Conservation (phyloP, 1,140 invertebrate species). For the Pseudomyrmex sp. region DNA sequence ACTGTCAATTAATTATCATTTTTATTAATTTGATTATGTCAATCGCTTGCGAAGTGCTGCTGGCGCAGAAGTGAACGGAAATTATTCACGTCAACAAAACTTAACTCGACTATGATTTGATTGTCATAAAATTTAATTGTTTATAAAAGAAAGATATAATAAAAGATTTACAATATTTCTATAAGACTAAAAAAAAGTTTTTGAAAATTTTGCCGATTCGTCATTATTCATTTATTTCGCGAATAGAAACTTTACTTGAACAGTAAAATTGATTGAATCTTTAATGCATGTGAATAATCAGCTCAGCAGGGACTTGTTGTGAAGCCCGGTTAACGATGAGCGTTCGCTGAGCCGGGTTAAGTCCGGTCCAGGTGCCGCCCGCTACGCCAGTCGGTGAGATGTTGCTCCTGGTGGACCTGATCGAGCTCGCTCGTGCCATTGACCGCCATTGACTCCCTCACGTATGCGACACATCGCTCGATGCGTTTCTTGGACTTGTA, state of each 20-base stretch:
- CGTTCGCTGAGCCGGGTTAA: slow-evolving; percentile 72
- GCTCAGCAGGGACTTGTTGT: slow-evolving; percentile 61
- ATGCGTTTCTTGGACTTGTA: slow-evolving; percentile 52
- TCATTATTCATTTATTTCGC: not conserved
- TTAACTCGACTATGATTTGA: not conserved
- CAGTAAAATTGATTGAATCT: not conserved
- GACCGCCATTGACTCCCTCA: slow-evolving; percentile 84
- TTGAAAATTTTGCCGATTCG: too few species aligned
- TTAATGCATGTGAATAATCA: slow-evolving; percentile 3
- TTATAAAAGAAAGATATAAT: not conserved
- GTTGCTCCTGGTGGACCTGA: slow-evolving; percentile 80
- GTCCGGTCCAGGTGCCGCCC: slow-evolving; percentile 77
- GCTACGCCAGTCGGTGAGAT: slow-evolving; percentile 76
- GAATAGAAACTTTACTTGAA: not conserved
- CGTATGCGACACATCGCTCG: slow-evolving; percentile 72
- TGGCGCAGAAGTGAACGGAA: not conserved
- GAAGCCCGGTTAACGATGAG: slow-evolving; percentile 69
- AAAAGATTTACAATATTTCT: not conserved
- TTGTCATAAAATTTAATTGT: not conserved
- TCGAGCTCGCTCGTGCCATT: slow-evolving; percentile 83
- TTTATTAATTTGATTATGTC: slow-evolving; percentile 30
- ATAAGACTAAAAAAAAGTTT: not conserved
- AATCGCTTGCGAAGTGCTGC: not conserved
- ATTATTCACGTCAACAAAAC: not conserved
- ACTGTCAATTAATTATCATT: slow-evolving; percentile 14